phyloP scores from a whole-genome alignment of 2,797 vertebrate genomes.

The Meriones psammophilus region DNA sequence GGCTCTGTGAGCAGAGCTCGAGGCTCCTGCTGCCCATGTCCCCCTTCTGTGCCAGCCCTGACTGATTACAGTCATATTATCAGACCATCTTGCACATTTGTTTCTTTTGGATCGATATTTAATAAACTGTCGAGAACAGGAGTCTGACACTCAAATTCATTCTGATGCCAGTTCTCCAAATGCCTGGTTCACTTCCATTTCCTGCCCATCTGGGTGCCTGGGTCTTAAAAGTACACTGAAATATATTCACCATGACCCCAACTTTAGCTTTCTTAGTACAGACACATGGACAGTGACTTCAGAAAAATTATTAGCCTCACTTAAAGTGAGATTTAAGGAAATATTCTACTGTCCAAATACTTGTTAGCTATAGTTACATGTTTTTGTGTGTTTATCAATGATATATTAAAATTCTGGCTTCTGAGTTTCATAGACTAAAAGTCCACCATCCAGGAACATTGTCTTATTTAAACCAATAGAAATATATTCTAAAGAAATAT shows the following conservation, averaged over 20 bases:
- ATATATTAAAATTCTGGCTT: slow-evolving; percentile 65
- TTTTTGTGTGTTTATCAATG: slow-evolving; percentile 56
- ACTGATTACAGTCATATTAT: slow-evolving; percentile 71
- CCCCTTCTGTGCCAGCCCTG: slow-evolving; percentile 50
- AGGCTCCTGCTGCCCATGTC: slow-evolving; percentile 14
- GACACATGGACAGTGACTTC: slow-evolving; percentile 44
- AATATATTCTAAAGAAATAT: slow-evolving; percentile 53
- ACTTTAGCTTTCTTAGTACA: slow-evolving; percentile 69
- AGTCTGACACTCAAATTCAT: slow-evolving; percentile 82
- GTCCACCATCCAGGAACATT: slow-evolving; percentile 30
- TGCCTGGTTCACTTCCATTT: slow-evolving; percentile 81
- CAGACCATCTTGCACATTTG: slow-evolving; percentile 83
- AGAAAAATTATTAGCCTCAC: slow-evolving; percentile 57
- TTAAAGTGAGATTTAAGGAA: slow-evolving; percentile 37
- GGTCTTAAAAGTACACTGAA: slow-evolving; percentile 72
- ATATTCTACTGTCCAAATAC: slow-evolving; percentile 62
- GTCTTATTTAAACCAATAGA: slow-evolving; percentile 65
- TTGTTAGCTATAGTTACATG: slow-evolving; percentile 54
- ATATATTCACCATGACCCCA: slow-evolving; percentile 74
- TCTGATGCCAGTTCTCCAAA: slow-evolving; percentile 81
- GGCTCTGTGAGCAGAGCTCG: slow-evolving; percentile 64
- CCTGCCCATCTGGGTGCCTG: slow-evolving; percentile 82
- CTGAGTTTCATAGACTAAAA: slow-evolving; percentile 62
- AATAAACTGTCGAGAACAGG: slow-evolving; percentile 84
- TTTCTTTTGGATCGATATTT: slow-evolving; percentile 83